A percentile compares a stretch with the other conserved stretches of the same genome.
phyloP scores from a whole-genome alignment of 2,888 invertebrate species.

The Theretra japonica region DNA sequence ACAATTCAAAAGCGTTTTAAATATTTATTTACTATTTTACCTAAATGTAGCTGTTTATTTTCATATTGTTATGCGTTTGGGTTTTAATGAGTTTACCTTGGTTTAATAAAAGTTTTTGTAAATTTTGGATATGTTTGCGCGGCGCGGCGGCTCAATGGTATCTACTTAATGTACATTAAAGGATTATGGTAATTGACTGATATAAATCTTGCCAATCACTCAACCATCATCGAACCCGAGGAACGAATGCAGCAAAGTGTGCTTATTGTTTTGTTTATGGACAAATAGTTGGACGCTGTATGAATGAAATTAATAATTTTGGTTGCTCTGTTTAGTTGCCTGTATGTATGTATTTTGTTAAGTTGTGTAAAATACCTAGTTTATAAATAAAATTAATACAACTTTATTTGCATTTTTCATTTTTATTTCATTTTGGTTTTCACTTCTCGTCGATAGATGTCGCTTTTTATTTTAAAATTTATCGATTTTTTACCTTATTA shows the following conservation, averaged over 20 bases:
- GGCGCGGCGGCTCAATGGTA: slow-evolving; percentile 6
- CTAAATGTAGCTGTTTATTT: neutral
- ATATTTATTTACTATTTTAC: neutral
- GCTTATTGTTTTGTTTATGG: slow-evolving; percentile 38
- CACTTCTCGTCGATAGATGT: slow-evolving; percentile 54
- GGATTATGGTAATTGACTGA: slow-evolving; percentile 43
- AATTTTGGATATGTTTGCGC: neutral
- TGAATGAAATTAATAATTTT: slow-evolving; percentile 72
- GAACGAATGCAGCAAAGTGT: slow-evolving; percentile 34
- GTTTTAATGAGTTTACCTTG: neutral
- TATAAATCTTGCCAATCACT: slow-evolving; percentile 51
- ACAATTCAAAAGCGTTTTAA: no score
- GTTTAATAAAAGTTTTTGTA: neutral
- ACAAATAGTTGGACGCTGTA: slow-evolving; percentile 55
- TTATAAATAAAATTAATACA: slow-evolving; percentile 81
- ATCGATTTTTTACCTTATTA: no score
- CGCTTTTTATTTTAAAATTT: slow-evolving; percentile 45
- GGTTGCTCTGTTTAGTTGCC: slow-evolving; percentile 80
- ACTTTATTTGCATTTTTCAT: slow-evolving; percentile 76
- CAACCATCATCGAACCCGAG: neutral
- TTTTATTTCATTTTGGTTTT: slow-evolving; percentile 59
- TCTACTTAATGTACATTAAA: neutral
- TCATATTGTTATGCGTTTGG: neutral
- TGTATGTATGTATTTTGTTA: slow-evolving; percentile 84
- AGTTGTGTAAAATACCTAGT: slow-evolving; percentile 85